phyloP scores from a whole-genome alignment of 1,140 invertebrate species.

The Megalopta genalis region DNA sequence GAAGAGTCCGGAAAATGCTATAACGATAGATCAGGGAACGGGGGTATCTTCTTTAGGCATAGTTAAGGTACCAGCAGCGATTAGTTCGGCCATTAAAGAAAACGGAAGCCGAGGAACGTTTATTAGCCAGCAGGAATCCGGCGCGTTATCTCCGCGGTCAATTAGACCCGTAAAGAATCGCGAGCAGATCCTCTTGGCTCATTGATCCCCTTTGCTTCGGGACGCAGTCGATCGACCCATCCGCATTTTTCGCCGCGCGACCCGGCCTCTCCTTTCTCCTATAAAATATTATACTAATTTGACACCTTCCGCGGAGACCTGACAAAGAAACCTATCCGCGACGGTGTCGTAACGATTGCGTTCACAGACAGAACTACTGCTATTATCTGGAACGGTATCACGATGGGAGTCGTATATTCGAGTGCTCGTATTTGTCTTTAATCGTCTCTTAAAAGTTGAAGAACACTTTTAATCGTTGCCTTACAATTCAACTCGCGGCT shows the following conservation, averaged over 20 bases:
- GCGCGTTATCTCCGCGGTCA: constrained; percentile 73
- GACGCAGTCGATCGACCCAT: constrained; percentile 32
- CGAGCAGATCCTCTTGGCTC: constrained; percentile 55
- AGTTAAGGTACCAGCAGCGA: constrained; percentile 71
- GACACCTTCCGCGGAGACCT: constrained; percentile 2
- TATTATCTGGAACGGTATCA: background rate
- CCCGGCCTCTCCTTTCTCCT: background rate
- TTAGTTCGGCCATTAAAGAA: constrained; percentile 72
- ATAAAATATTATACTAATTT: constrained; percentile 41
- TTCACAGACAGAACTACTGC: background rate
- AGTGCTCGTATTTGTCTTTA: too few species aligned
- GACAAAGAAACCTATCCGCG: background rate
- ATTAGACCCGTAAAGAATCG: constrained; percentile 75
- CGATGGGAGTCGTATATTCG: too few species aligned
- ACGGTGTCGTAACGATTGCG: too few species aligned
- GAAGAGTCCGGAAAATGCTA: background rate
- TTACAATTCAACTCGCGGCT: too few species aligned
- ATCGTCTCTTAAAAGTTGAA: too few species aligned
- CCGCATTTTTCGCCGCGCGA: constrained; percentile 17
- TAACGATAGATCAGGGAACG: constrained; percentile 2
- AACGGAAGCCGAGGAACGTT: constrained; percentile 65
- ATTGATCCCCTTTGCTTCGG: constrained; percentile 64
- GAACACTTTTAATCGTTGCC: too few species aligned
- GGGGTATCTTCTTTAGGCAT: constrained; percentile 44
- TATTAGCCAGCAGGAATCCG: constrained; percentile 70